phyloP scores from a whole-genome alignment of 2,797 vertebrate genomes.

The Pseudochirops corinnae region DNA sequence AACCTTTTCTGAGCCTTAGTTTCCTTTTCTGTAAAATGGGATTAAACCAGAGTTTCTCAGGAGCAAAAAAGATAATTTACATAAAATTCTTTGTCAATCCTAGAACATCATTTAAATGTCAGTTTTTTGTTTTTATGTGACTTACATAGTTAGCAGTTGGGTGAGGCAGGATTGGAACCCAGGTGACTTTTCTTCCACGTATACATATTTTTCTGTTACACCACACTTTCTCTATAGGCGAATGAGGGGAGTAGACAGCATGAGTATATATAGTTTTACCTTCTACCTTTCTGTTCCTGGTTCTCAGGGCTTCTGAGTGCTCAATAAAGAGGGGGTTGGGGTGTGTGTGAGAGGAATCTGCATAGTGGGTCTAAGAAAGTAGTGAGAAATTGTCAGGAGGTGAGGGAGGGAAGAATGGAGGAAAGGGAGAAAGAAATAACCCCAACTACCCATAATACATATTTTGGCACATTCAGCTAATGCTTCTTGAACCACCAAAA shows the following conservation, averaged over 20 bases:
- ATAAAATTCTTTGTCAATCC: not conserved
- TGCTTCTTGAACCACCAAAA: conserved; percentile 27
- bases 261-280: not conserved
- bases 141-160: not conserved
- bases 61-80: not conserved
- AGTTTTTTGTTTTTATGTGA: not conserved
- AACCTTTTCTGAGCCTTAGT: not conserved
- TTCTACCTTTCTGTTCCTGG: not conserved
- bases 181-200: not conserved
- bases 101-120: not conserved
- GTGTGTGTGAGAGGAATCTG: not conserved
- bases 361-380: not conserved
- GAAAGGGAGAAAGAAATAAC: not conserved
- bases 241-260: not conserved
- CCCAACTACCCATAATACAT: conserved; percentile 50
- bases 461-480: conserved; percentile 48
- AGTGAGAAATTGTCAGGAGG: not conserved
- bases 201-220: not conserved
- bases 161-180: not conserved
- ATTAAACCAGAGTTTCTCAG: not conserved
- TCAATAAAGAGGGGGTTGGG: not conserved
- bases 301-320: not conserved
- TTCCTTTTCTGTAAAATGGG: not conserved
- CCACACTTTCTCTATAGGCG: not conserved
- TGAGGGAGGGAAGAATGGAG: not conserved